These are phyloP conservation scores for Atta cephalotes DNA, from an alignment of 1,140 invertebrate genomes.

Conservation along the genomic window DNA sequence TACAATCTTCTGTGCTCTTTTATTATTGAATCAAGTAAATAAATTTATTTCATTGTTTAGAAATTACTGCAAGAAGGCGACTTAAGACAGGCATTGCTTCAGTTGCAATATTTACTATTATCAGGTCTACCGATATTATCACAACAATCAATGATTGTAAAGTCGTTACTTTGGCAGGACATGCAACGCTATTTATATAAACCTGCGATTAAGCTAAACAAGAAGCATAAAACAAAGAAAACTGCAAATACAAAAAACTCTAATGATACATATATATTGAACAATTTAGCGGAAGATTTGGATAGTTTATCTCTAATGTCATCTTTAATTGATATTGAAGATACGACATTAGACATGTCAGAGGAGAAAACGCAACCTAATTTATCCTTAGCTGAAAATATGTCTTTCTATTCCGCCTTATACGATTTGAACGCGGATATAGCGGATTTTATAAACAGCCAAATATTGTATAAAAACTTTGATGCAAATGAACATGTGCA, in stretches of 20 bases:
- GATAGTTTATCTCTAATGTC: slow-evolving; percentile 80
- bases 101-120: slow-evolving; percentile 90
- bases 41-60: slow-evolving; percentile 82
- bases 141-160: slow-evolving; percentile 20
- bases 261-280: slow-evolving; percentile 54
- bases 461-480: slow-evolving; percentile 65
- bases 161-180: slow-evolving; percentile 77
- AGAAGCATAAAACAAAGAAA: slow-evolving; percentile 73
- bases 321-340: slow-evolving; percentile 73
- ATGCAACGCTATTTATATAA: slow-evolving; percentile 78
- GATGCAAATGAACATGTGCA: not conserved
- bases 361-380: slow-evolving; percentile 75
- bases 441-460: slow-evolving; percentile 76
- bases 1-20: not conserved
- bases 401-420: slow-evolving; percentile 73
- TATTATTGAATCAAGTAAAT: not conserved
- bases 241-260: slow-evolving; percentile 21
- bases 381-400: slow-evolving; percentile 81
- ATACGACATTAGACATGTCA: slow-evolving; percentile 72
- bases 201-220: slow-evolving; percentile 78
- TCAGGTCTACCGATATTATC: slow-evolving; percentile 77
- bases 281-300: slow-evolving; percentile 76
- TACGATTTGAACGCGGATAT: slow-evolving; percentile 75
- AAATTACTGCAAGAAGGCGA: slow-evolving; percentile 87
- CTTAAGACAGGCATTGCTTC: slow-evolving; percentile 90